Evolutionary conservation across 1,140 invertebrate genomes (phyloP).

Genomic region (Lordiphosa clarofinis): DNA sequence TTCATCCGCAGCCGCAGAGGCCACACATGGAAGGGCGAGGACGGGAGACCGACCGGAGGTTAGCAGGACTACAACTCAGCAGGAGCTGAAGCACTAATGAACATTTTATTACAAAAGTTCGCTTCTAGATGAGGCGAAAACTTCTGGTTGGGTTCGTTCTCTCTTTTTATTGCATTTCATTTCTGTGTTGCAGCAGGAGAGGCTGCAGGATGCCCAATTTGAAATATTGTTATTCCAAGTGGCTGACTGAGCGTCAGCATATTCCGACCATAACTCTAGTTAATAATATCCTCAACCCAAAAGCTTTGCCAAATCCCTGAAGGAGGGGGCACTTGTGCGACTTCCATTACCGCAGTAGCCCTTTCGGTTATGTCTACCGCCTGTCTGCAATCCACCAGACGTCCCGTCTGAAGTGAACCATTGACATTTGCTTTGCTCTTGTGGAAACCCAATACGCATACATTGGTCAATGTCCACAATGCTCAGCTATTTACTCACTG

Average conservation of each 20-base stretch:
- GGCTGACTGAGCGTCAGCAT: slow-evolving; percentile 21
- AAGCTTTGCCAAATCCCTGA: slow-evolving; percentile 26
- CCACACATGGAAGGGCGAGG: slow-evolving; percentile 37
- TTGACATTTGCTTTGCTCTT: slow-evolving; percentile 30
- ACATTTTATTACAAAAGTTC: slow-evolving; percentile 76
- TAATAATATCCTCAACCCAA: slow-evolving; percentile 8
- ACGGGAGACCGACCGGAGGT: slow-evolving; percentile 1
- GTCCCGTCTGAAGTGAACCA: slow-evolving; percentile 1
- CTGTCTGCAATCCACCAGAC: slow-evolving; percentile 10
- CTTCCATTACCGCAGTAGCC: slow-evolving; percentile 12
- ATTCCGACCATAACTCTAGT: slow-evolving; percentile 17
- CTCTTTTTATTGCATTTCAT: slow-evolving; percentile 61
- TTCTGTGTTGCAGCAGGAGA: slow-evolving; percentile 27
- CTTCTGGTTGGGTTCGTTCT: slow-evolving; percentile 28
- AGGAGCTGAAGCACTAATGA: slow-evolving; percentile 67
- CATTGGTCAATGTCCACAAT: slow-evolving; percentile 29
- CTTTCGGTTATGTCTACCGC: slow-evolving; percentile 4
- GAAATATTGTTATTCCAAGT: slow-evolving; percentile 63
- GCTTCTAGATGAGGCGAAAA: slow-evolving; percentile 35
- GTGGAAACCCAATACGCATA: slow-evolving; percentile 42
- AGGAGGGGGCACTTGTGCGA: slow-evolving; percentile 46
- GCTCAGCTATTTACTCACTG: slow-evolving; percentile 4
- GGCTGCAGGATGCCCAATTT: slow-evolving; percentile 53
- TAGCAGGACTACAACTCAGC: slow-evolving; percentile 44
- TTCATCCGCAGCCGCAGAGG: slow-evolving; percentile 62